A percentile compares a stretch with the other conserved stretches of the same genome.
Conservation (phyloP, 1,140 invertebrate species). For the Muscidifurax raptorellus region DNA sequence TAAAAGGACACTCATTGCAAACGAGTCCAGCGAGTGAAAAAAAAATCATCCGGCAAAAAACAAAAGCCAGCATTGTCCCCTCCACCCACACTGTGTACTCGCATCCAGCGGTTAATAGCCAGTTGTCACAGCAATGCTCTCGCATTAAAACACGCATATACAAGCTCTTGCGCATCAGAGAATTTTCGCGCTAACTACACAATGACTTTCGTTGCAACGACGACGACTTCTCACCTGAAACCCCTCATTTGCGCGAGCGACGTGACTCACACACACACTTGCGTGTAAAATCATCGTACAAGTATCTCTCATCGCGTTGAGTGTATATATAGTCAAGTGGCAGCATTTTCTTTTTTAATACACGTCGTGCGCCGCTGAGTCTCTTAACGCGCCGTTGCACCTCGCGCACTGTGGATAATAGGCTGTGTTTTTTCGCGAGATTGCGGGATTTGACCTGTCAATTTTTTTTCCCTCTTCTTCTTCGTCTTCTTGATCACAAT, state of each 20-base stretch:
- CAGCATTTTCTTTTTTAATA: neutral
- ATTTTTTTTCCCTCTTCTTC: neutral
- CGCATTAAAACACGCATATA: neutral
- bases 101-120: neutral
- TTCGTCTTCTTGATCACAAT: neutral
- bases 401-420: neutral
- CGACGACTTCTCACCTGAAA: neutral
- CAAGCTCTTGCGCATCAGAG: neutral
- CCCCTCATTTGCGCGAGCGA: constrained; percentile 8
- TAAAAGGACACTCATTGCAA: neutral
- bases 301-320: too few species aligned
- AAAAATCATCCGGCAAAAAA: neutral
- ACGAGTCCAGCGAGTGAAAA: neutral
- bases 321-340: neutral
- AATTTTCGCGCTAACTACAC: neutral
- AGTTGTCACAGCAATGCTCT: neutral
- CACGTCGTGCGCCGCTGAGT: neutral
- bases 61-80: neutral
- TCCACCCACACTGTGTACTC: too few species aligned
- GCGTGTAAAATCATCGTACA: neutral
- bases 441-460: neutral
- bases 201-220: neutral
- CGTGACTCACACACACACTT: neutral
- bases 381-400: neutral
- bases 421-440: neutral